These are phyloP conservation scores for Erethizon dorsatum DNA, from an alignment of 2,797 vertebrate genomes.

Conservation along the genomic window DNA sequence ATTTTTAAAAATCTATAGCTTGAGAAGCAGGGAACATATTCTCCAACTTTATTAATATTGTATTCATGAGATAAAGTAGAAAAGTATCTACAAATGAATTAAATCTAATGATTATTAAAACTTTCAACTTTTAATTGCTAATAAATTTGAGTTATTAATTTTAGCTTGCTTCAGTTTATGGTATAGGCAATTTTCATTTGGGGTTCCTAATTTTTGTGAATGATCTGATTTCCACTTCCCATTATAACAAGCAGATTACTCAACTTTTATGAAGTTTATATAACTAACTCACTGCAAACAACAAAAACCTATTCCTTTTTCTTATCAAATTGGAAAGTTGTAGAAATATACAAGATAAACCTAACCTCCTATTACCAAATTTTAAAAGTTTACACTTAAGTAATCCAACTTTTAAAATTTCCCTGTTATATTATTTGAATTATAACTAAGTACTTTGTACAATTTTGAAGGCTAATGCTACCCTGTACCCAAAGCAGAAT, in stretches of 20 bases:
- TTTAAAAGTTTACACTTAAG: neutral
- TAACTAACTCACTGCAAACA: neutral
- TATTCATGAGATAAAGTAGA: neutral
- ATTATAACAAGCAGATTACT: neutral
- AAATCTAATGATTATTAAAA: constrained; percentile 32
- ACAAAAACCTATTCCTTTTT: neutral
- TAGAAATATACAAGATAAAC: neutral
- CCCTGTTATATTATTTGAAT: neutral
- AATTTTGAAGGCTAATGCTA: neutral
- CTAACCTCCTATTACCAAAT: neutral
- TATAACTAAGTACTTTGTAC: neutral
- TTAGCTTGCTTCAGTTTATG: constrained; percentile 1
- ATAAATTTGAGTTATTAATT: constrained; percentile 34
- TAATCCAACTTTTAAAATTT: neutral
- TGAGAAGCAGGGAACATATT: neutral
- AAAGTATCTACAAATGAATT: neutral
- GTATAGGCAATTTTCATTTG: neutral
- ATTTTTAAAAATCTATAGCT: neutral
- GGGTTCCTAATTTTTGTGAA: neutral
- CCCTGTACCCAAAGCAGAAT: neutral
- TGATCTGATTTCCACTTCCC: neutral
- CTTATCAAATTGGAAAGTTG: neutral
- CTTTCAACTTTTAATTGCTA: neutral
- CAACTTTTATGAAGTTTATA: neutral
- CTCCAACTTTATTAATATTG: neutral